Evolutionary conservation across 2,113 vertebrate genomes (phyloP), one percentile per base, ranked within the genome.

Genomic region (Gorilla gorilla): DNA sequence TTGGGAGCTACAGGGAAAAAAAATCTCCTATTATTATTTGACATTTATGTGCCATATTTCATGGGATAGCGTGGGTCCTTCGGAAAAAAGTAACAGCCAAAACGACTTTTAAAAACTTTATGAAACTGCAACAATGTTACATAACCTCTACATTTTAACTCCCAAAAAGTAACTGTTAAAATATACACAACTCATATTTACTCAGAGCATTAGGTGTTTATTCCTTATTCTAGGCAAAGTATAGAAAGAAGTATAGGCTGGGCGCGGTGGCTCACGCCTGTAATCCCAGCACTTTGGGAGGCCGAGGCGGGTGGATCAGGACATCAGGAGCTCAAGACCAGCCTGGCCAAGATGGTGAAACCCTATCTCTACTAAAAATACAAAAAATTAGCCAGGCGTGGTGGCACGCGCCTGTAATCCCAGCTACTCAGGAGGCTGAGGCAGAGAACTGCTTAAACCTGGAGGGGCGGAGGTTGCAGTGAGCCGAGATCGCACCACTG

Each of bases 21-120:
- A 11, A 52, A 89, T 48, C 48, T 82, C 45, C 66, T 68, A 68
- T 66, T 70, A 75, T 32, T 96, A 87, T 40, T 16, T 83, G 20
- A 76, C 35, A 93, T 73, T 88, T 66, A 94, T 87, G 50, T 43
- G 35, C 13, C 61, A 50, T 38, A 7, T 18, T 20, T 83, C 52
- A 86, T 4, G 70, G 55, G 14, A 88, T 3, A 96, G 22, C 43
- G 78, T 32, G 3, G 23, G 14, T 95, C 57, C 92, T 50, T 94
- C 25, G 83, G 3, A 64, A 81, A 90, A 68, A 61, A 64, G 27
- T 0, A 2, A 78, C 23, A 48, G 16, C 27, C 40, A 92, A 95
- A 95, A 93, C 81, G 18, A 95, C 20, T 97, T 32, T 83, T 23
- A 90, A 93, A 93, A 97, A 50, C 52, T 87, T 32, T 27, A 90